Base-by-base conservation (phyloP, 2,888 invertebrate genomes). In the Zhuqinia jingwanae region DNA sequence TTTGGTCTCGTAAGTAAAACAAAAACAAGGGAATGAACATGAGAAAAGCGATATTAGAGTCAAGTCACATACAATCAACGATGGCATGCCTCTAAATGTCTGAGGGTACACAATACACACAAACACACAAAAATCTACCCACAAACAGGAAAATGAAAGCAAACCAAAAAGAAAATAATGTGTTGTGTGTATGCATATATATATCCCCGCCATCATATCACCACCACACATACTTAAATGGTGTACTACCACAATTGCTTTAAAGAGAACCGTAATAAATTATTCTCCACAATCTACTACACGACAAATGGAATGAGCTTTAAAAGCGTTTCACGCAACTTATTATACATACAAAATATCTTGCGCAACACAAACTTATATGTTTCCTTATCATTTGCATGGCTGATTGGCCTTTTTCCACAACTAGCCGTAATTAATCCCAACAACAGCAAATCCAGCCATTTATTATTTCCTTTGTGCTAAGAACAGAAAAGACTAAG, bases 331-430 rank as follows among this genome's bases (percentile, higher is more conserved):
- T 79, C 79, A 84, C 53, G 78, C 63, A 73, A 50, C 63, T 60
- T 75, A n/a, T n/a, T n/a, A n/a, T n/a, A n/a, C n/a, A n/a, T n/a
- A 63, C 77, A 36, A 36, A 36, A 3, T 36, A 36, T 36, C 36
- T 36, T 36, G 36, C 8, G 79, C 53, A 25, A 80, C 53, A 45
- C 65, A 76, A 3, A 22, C 53, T 53, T 15, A 53, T 47, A 85
- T 70, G 79, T 88, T 79, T 36, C 63, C 78, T 88, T 83, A 85
- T 86, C 88, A 86, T 88, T 88, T 88, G 86, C 83, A 86, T 88
- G 86, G 88, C 77, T 86, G 86, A 88, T 88, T 86, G 86, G 80
- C 76, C 88, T 82, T 60, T 36, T 79, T 56, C 76, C 47, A 70
- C 76, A 87, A 88, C 42, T 42, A 87, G 79, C 81, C 77, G 87